Conservation (phyloP, 2,113 vertebrate genomes). For the Piaya cayana region DNA sequence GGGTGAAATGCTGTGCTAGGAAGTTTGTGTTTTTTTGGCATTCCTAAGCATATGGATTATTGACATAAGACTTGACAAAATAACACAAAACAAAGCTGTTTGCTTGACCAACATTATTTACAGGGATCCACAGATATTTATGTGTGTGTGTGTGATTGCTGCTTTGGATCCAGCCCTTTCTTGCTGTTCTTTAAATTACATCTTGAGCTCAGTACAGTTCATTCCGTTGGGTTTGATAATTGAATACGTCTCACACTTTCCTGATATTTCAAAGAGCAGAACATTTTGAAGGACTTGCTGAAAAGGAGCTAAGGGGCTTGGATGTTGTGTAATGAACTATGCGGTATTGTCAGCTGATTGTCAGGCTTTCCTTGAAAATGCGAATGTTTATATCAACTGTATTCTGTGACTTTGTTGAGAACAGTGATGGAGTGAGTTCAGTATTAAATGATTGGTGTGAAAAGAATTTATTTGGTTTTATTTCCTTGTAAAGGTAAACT, state of each 20-base stretch:
- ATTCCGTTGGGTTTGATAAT: neutral
- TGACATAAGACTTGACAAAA: neutral
- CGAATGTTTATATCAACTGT: neutral
- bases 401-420: neutral
- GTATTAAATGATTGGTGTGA: neutral
- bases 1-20: neutral
- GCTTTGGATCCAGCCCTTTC: neutral
- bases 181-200: neutral
- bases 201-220: neutral
- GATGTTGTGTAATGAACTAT: neutral
- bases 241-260: neutral
- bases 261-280: neutral
- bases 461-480: neutral
- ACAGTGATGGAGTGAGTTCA: neutral
- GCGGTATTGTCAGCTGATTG: neutral
- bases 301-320: neutral
- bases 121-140: neutral
- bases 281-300: neutral
- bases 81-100: neutral
- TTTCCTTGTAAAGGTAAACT: conserved; percentile 8
- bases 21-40: neutral
- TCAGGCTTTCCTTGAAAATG: neutral
- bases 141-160: neutral
- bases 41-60: neutral
- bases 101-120: neutral